Conservation (phyloP, 1,140 invertebrate genomes). For the Hypsibius dujardini region DNA sequence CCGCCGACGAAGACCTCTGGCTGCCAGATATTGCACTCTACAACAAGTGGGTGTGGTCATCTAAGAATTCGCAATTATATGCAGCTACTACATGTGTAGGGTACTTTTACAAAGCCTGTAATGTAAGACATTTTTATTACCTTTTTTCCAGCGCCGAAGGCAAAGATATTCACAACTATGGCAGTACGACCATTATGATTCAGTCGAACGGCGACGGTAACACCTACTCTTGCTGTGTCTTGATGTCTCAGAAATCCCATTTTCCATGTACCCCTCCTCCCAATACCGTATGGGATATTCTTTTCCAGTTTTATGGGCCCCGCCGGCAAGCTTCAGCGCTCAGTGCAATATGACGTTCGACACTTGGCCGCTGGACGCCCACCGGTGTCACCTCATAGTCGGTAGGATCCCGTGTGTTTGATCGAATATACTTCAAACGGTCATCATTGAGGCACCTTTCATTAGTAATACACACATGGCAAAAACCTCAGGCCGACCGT, state of each 20-base stretch:
- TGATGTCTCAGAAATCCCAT: neutral
- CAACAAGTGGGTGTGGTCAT: neutral
- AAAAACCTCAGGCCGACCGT: too few relatives aligned
- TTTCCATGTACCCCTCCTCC: neutral
- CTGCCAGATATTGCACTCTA: conserved; percentile 11
- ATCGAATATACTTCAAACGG: neutral
- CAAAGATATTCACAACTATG: conserved; percentile 14
- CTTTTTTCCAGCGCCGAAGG: conserved; percentile 7
- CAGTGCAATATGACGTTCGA: conserved; percentile 12
- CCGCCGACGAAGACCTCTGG: conserved; percentile 16
- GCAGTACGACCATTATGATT: neutral
- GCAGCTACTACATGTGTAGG: too few relatives aligned
- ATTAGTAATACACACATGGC: too few relatives aligned
- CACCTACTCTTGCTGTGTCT: neutral
- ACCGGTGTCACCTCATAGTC: neutral
- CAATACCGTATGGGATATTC: too few relatives aligned
- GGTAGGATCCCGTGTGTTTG: neutral
- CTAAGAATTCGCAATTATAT: too few relatives aligned
- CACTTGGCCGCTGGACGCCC: neutral
- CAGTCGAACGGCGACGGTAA: conserved; percentile 16
- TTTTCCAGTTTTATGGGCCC: neutral
- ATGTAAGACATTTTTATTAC: neutral
- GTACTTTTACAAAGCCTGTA: neutral
- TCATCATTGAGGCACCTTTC: neutral
- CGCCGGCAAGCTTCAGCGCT: conserved; percentile 14